Evolutionary conservation across 2,113 vertebrate genomes (phyloP).

Genomic region (Sorex fumeus): DNA sequence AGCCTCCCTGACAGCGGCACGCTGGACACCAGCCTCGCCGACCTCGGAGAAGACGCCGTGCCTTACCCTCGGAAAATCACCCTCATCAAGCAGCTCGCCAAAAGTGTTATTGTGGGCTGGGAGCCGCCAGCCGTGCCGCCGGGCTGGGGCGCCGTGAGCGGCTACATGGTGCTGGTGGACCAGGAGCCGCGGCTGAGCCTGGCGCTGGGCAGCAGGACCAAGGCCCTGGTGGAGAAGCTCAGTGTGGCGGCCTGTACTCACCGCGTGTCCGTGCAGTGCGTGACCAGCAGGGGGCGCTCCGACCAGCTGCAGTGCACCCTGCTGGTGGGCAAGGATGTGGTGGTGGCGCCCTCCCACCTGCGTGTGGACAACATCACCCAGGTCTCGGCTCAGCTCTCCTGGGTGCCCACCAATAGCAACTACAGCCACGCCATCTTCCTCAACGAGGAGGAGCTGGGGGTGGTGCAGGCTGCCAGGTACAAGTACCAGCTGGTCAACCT

Average conservation of each 20-base stretch:
- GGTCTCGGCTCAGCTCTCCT: conserved; percentile 94
- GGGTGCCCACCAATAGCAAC: conserved; percentile 98
- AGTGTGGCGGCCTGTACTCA: conserved; percentile 93
- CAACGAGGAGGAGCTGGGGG: conserved; percentile 95
- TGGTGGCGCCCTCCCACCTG: conserved; percentile 95
- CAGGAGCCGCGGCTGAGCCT: conserved; percentile 94
- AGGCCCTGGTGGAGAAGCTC: conserved; percentile 97
- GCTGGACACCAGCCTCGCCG: conserved; percentile 94
- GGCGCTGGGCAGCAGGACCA: conserved; percentile 94
- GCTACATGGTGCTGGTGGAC: conserved; percentile 97
- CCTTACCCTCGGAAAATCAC: conserved; percentile 98
- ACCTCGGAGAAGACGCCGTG: conserved; percentile 98
- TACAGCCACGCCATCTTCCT: conserved; percentile 98
- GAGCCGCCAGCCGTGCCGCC: conserved; percentile 95
- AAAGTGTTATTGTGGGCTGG: conserved; percentile 99
- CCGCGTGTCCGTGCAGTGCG: conserved; percentile 95
- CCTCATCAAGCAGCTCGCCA: conserved; percentile 99
- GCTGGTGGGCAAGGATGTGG: conserved; percentile 96
- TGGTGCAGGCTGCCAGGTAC: conserved; percentile 94
- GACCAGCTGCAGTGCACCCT: conserved; percentile 96
- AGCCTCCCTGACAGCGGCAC: conserved; percentile 89
- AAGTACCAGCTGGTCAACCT: conserved; percentile 96
- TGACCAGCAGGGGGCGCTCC: conserved; percentile 94
- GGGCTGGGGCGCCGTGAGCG: conserved; percentile 94
- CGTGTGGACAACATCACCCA: conserved; percentile 95